Conservation (phyloP, 1,140 invertebrate species). For the Atopsyche davidsoni region DNA sequence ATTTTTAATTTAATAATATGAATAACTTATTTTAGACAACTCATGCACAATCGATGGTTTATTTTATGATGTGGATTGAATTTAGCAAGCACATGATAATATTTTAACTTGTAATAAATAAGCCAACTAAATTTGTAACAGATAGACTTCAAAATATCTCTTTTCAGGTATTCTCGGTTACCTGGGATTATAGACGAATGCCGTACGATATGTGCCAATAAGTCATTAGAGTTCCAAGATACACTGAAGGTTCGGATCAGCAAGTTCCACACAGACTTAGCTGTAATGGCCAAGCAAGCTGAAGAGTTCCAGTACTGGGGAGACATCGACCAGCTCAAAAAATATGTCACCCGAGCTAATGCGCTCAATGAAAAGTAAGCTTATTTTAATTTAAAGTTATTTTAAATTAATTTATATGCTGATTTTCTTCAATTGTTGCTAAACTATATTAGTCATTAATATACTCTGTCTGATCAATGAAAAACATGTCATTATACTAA, state of each 20-base stretch:
- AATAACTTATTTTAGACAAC: not conserved
- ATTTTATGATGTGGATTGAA: no score
- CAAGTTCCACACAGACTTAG: slow-evolving; percentile 74
- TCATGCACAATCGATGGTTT: not conserved
- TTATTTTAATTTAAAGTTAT: not conserved
- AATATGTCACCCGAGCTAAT: slow-evolving; percentile 77
- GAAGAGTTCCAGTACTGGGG: slow-evolving; percentile 86
- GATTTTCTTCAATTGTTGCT: no score
- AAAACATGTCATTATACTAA: no score
- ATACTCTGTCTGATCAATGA: no score
- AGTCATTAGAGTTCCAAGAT: slow-evolving; percentile 83
- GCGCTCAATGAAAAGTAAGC: slow-evolving; percentile 66
- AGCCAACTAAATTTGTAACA: no score
- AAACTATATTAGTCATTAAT: no score
- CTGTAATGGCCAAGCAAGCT: slow-evolving; percentile 72
- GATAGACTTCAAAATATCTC: no score
- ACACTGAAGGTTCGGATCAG: slow-evolving; percentile 51
- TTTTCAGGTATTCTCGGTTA: slow-evolving; percentile 61
- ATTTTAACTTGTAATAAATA: no score
- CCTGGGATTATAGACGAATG: slow-evolving; percentile 76
- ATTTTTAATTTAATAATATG: no score
- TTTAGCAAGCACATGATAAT: no score
- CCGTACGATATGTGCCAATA: slow-evolving; percentile 69
- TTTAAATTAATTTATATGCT: no score
- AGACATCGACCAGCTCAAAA: slow-evolving; percentile 76